phyloP scores from a whole-genome alignment of 2,113 vertebrate species.

The Accipiter cooperii region DNA sequence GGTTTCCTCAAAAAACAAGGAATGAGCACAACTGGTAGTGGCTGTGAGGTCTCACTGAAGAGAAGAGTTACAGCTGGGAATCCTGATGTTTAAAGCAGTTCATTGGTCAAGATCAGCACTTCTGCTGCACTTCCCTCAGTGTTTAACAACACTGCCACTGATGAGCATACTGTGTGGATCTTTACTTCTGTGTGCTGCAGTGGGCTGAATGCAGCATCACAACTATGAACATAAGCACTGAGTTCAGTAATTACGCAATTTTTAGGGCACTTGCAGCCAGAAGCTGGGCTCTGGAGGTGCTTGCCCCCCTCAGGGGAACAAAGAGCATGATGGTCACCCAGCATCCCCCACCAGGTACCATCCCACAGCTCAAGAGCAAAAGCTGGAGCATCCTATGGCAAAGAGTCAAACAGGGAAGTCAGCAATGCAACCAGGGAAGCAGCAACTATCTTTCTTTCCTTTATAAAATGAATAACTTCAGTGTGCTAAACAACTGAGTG shows the following conservation, averaged over 20 bases:
- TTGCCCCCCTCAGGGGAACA: not conserved
- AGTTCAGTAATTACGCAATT: not conserved
- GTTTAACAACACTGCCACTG: not conserved
- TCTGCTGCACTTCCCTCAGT: not conserved
- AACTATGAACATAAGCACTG: not conserved
- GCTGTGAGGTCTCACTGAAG: not conserved
- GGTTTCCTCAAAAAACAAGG: not conserved
- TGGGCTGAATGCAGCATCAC: not conserved
- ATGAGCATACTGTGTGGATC: too few relatives aligned
- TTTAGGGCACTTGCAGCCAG: not conserved
- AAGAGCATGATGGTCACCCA: not conserved
- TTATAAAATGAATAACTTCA: not conserved
- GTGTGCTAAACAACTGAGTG: not conserved
- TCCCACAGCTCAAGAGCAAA: not conserved
- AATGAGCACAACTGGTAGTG: too few relatives aligned
- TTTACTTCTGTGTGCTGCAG: not conserved
- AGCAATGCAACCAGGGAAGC: not conserved
- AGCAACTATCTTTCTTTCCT: not conserved
- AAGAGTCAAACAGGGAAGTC: not conserved
- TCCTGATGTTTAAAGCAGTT: not conserved
- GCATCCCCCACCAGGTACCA: not conserved
- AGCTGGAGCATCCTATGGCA: not conserved
- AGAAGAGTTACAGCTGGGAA: not conserved
- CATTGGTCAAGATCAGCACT: accelerated
- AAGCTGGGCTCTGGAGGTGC: not conserved